Conservation (phyloP, 2,888 invertebrate species). For the Pegoplata infirma region DNA sequence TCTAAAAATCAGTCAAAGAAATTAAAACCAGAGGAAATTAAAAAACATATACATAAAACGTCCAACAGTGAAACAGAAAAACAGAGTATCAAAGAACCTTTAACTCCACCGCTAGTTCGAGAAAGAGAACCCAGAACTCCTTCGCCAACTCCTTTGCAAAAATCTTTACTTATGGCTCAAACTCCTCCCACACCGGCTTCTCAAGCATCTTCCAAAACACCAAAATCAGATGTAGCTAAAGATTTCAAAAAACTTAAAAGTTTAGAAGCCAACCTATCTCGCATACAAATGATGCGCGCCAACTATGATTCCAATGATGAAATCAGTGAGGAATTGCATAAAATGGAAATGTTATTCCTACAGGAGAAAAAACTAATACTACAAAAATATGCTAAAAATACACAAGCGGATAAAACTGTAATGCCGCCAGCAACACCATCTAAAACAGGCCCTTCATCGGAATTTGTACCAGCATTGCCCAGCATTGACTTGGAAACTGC, state of each 20-base stretch:
- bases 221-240: conserved; percentile 69
- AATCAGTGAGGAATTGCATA: conserved; percentile 74
- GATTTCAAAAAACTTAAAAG: conserved; percentile 74
- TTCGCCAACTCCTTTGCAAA: conserved; percentile 44
- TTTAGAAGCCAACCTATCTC: conserved; percentile 73
- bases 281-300: conserved; percentile 76
- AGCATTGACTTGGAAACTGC: conserved; percentile 35
- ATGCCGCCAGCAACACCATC: conserved; percentile 25
- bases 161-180: conserved; percentile 27
- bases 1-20: conserved; percentile 16
- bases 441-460: not conserved
- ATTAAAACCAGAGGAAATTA: conserved; percentile 17
- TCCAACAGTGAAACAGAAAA: not conserved
- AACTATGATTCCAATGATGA: conserved; percentile 76
- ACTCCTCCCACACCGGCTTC: conserved; percentile 26
- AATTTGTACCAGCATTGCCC: conserved; percentile 24
- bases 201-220: conserved; percentile 44
- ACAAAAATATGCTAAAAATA: conserved; percentile 72
- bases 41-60: too few species aligned
- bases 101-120: not conserved
- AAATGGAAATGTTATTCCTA: conserved; percentile 74
- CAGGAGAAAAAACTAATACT: conserved; percentile 74
- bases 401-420: conserved; percentile 42
- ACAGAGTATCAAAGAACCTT: not conserved
- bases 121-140: conserved; percentile 50